Conservation (phyloP, 2,888 invertebrate genomes). For the Lepidocyrtoides sp. region DNA sequence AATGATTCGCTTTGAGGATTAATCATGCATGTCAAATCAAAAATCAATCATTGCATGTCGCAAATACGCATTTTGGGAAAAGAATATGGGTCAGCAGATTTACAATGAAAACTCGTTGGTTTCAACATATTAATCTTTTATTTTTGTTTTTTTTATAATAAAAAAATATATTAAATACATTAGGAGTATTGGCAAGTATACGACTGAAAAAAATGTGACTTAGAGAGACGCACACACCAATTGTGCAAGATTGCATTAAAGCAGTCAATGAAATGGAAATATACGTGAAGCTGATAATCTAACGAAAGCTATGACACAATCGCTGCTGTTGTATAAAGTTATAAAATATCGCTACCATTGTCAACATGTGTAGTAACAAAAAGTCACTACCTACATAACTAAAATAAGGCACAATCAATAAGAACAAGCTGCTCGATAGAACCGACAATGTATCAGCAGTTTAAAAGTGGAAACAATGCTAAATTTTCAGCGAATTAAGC, state of each 20-base stretch:
- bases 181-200: slow-evolving; percentile 69
- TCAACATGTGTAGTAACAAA: not conserved
- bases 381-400: slow-evolving; percentile 7
- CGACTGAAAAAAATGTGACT: slow-evolving; percentile 63
- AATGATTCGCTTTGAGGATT: slow-evolving; percentile 25
- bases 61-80: not conserved
- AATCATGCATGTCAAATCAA: slow-evolving; percentile 53
- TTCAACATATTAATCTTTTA: slow-evolving; percentile 11
- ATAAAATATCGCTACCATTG: not conserved
- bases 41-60: not conserved
- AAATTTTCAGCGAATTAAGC: not conserved
- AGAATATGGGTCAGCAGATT: not conserved
- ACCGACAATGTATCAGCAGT: not conserved
- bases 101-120: not conserved
- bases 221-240: slow-evolving; percentile 44
- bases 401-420: slow-evolving; percentile 3
- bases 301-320: slow-evolving; percentile 30
- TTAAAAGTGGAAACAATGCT: not conserved
- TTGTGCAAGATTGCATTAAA: slow-evolving; percentile 42
- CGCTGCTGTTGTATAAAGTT: not conserved
- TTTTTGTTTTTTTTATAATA: not conserved
- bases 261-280: slow-evolving; percentile 33
- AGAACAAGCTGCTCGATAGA: not conserved
- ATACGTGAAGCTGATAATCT: not conserved
- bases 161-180: slow-evolving; percentile 16